Base-by-base conservation (phyloP, 1,140 invertebrate genomes). In the Holcopasites calliopsidis region DNA sequence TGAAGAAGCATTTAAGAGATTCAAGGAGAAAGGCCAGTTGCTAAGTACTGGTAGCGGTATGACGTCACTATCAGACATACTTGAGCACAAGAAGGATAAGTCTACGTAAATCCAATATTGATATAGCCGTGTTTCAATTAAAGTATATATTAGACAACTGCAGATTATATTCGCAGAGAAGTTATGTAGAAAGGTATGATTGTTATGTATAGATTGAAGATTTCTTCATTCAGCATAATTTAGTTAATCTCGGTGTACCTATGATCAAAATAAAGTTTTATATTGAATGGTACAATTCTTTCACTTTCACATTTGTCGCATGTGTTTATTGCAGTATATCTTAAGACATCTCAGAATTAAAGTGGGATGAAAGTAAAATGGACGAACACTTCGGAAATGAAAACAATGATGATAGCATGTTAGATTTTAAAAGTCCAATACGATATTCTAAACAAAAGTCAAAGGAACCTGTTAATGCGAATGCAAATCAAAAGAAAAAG, bases 351-450 rank as follows among this genome's bases (percentile, higher is more conserved):
- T 5, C 31, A 49, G 16, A 26, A 47, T 33, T 54, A 7, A 44
- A 61, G 3, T 60, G 49, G 38, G 33, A 66, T 33, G 16, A 49
- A 49, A 21, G 1, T 52, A 54, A 74, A 55, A 74, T 74, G 71
- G 40, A 71, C 61, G 35, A 50, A 64, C 44, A 73, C n/a, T 10
- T 23, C 0, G 21, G 35, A 10, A n/a, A n/a, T n/a, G 40, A 35
- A 7, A 49, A 28, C 8, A 21, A 74, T 7, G 72, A 87, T 52
- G 87, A 90, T 7, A 90, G 84, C 72, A 73, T 91, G 60, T 33
- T 65, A 38, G 88, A 91, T 80, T 91, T 91, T 70, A 88, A 88
- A 84, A 88, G 88, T 1, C 88, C 90, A 10, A 80, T 84, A 66
- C 61, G 58, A 76, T 66, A 8, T 35, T 18, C n/a, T 58, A 76